These are phyloP conservation scores for Champsocephalus gunnari DNA, from an alignment of 2,797 vertebrate species.

Conservation along the genomic window DNA sequence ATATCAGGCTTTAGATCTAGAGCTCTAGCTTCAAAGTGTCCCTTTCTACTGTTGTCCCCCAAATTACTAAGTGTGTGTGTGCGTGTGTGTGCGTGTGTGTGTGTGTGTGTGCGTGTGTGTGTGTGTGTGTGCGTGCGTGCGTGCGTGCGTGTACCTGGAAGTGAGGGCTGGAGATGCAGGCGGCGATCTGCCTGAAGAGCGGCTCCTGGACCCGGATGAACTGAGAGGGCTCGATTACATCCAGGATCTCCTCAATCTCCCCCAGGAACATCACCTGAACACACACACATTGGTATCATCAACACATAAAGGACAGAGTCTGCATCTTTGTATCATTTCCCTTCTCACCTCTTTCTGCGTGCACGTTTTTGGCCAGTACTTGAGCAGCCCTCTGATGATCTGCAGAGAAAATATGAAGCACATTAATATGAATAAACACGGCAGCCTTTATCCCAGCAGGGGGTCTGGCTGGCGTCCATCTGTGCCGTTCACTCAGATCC, in stretches of 20 bases:
- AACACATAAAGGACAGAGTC: background rate
- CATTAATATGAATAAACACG: conserved; percentile 38
- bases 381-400: conserved; percentile 94
- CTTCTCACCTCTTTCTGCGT: conserved; percentile 93
- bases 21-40: no score
- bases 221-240: conserved; percentile 95
- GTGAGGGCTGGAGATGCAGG: conserved; percentile 94
- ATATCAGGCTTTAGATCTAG: no score
- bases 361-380: conserved; percentile 96
- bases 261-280: conserved; percentile 90
- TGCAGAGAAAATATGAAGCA: conserved; percentile 69
- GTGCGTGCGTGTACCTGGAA: conserved; percentile 84
- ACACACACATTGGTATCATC: background rate
- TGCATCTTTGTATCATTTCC: background rate
- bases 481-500: conserved; percentile 32
- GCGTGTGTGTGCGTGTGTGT: no score
- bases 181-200: conserved; percentile 93
- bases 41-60: no score
- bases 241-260: conserved; percentile 94
- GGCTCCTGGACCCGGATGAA: conserved; percentile 94
- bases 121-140: no score
- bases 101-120: no score
- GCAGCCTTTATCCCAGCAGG: conserved; percentile 30
- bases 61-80: no score
- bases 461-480: conserved; percentile 27